phyloP scores from a whole-genome alignment of 53 echinoderm and acorn worm genomes.

The Luidia sarsii region DNA sequence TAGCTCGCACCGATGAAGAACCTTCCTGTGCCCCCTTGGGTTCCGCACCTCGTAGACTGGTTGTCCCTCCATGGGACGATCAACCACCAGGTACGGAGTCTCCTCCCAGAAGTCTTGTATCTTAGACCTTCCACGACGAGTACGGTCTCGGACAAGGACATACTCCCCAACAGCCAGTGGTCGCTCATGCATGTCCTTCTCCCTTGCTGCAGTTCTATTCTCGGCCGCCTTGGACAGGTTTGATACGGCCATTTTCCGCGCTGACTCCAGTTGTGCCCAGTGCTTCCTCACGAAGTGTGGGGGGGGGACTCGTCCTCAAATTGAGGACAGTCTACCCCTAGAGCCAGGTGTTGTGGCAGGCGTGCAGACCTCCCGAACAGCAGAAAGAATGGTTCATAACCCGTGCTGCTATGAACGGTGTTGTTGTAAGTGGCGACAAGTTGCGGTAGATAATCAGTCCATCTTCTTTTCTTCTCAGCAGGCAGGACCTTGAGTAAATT shows the following conservation, averaged over 20 bases:
- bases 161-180: constrained; percentile 39
- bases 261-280: not conserved
- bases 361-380: constrained; percentile 34
- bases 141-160: not conserved
- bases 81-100: constrained; percentile 1
- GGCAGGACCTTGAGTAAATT: constrained; percentile 21
- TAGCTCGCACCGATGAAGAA: constrained; percentile 24
- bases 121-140: not conserved
- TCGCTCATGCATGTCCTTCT: constrained; percentile 2
- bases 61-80: constrained; percentile 9
- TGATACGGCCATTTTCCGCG: not conserved
- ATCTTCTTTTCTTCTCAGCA: constrained; percentile 11
- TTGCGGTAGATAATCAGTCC: constrained; percentile 24
- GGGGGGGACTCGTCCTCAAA: not conserved
- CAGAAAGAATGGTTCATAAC: constrained; percentile 26
- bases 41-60: constrained; percentile 22
- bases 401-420: constrained; percentile 29
- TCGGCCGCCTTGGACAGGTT: not conserved
- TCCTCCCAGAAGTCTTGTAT: constrained; percentile 16
- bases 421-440: constrained; percentile 41
- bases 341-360: constrained; percentile 13
- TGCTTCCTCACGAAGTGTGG: not conserved
- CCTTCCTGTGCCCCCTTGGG: not conserved
- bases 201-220: not conserved
- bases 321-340: constrained; percentile 1